These are phyloP conservation scores for Riparia riparia DNA, from an alignment of 2,113 vertebrate genomes.

Conservation along the genomic window DNA sequence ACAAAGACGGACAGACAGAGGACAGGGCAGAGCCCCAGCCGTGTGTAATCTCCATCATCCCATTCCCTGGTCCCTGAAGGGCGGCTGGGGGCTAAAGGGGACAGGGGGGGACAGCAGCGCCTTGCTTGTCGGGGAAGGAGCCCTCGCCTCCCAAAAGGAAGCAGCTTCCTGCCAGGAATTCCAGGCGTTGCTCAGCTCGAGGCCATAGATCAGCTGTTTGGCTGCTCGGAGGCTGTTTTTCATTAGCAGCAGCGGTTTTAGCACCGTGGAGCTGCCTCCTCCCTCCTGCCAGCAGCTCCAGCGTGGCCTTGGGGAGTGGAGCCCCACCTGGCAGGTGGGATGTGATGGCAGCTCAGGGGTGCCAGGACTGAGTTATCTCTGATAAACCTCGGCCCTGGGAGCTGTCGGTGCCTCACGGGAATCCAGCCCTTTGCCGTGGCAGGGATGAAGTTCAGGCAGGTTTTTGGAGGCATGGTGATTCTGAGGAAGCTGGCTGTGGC, in stretches of 20 bases:
- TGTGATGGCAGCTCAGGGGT: rapidly evolving
- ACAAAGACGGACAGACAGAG: not conserved
- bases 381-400: rapidly evolving
- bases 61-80: not conserved
- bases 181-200: conserved; percentile 35
- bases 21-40: not conserved
- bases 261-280: not conserved
- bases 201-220: not conserved
- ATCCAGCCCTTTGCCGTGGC: not conserved
- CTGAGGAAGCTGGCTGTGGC: not conserved
- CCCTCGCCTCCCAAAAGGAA: not conserved
- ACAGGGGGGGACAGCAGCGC: not conserved
- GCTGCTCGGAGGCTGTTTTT: not conserved
- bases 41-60: rapidly evolving
- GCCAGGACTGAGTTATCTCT: not conserved
- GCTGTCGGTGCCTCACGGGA: not conserved
- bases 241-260: not conserved
- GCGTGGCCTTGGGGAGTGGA: rapidly evolving
- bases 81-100: rapidly evolving
- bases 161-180: conserved; percentile 50
- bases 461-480: rapidly evolving
- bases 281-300: not conserved
- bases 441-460: rapidly evolving
- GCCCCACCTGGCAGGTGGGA: not conserved
- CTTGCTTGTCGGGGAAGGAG: not conserved